Conservation (phyloP, 2,797 vertebrate species). For the Apogon talboti region DNA sequence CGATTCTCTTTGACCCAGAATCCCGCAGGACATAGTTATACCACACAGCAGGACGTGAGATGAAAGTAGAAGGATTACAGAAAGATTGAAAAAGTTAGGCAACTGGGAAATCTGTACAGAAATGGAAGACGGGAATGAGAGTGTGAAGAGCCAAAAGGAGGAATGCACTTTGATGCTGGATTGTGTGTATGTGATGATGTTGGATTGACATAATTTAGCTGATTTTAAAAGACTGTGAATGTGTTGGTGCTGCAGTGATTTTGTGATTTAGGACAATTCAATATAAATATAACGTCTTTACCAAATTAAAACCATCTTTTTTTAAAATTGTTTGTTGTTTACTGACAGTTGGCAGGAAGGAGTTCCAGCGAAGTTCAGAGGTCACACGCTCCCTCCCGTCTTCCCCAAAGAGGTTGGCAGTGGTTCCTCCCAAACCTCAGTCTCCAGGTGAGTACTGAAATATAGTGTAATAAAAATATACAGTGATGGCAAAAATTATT, state of each 20-base stretch:
- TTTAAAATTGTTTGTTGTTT: constrained; percentile 30
- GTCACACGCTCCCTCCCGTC: constrained; percentile 85
- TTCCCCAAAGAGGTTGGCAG: constrained; percentile 91
- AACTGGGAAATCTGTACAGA: constrained; percentile 27
- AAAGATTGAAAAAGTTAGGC: constrained; percentile 43
- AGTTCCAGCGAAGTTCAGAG: constrained; percentile 91
- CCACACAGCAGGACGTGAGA: constrained; percentile 50
- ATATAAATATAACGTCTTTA: too few relatives aligned
- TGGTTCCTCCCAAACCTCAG: constrained; percentile 90
- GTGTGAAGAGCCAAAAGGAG: background rate
- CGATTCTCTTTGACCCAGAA: constrained; percentile 53
- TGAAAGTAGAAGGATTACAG: constrained; percentile 50
- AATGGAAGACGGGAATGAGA: constrained; percentile 23
- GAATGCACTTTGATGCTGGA: constrained; percentile 21
- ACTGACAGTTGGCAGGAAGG: constrained; percentile 90
- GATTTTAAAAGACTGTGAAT: background rate
- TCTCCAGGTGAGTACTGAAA: constrained; percentile 88
- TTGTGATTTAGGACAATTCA: background rate
- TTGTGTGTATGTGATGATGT: background rate
- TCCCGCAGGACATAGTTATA: constrained; percentile 54
- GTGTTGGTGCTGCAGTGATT: constrained; percentile 3
- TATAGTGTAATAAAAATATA: too few relatives aligned
- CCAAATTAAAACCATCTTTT: background rate
- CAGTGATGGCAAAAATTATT: too few relatives aligned
- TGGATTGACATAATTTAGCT: background rate